A percentile compares a stretch with the other conserved stretches of the same genome.
Conservation (phyloP, 1,140 invertebrate genomes). For the Trinorchestia longiramus region DNA sequence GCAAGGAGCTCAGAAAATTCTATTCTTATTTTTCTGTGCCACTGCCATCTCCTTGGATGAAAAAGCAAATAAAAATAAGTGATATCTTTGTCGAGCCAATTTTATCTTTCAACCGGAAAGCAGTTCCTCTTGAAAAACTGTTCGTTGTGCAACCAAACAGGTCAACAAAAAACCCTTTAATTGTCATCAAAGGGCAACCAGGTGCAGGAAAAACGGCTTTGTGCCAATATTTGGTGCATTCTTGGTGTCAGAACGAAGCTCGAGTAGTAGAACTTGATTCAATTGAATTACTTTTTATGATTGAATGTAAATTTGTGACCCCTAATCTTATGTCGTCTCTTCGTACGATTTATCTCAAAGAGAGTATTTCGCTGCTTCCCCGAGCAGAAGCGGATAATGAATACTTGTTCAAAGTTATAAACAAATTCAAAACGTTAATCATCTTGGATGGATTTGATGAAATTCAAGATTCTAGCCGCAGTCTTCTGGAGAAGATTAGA, state of each 20-base stretch:
- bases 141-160: conserved; percentile 11
- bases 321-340: not conserved
- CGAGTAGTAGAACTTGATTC: not conserved
- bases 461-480: not conserved
- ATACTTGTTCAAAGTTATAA: not conserved
- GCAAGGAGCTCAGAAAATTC: not conserved
- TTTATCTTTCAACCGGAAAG: not conserved
- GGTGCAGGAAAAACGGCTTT: conserved; percentile 13
- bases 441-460: conserved; percentile 46
- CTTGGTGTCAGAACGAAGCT: not conserved
- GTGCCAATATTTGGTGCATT: conserved; percentile 18
- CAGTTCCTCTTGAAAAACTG: not conserved
- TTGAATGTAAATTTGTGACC: not conserved
- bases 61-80: not conserved
- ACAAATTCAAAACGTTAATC: conserved; percentile 15
- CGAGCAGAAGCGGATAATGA: not conserved
- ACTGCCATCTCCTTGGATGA: not conserved
- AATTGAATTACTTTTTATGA: conserved; percentile 11
- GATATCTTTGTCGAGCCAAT: conserved; percentile 25
- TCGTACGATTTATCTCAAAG: not conserved
- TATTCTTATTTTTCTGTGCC: not conserved
- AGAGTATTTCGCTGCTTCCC: not conserved
- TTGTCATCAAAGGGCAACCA: conserved; percentile 8
- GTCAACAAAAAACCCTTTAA: conserved; percentile 2
- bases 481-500: not conserved